phyloP scores from a whole-genome alignment of 2,113 vertebrate species.

The Prochilodus magdalenae region DNA sequence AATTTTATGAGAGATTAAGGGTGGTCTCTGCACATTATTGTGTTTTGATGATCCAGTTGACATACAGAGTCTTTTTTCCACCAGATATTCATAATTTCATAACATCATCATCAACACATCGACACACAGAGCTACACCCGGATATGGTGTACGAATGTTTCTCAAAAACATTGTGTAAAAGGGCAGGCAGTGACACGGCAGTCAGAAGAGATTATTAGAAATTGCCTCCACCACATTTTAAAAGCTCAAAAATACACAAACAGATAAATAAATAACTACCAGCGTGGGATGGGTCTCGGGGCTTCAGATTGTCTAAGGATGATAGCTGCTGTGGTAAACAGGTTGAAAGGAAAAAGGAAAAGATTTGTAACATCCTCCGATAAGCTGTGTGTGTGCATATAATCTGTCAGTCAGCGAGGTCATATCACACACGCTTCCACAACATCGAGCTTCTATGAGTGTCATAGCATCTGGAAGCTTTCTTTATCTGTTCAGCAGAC shows the following conservation, averaged over 20 bases:
- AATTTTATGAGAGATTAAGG: too few species aligned
- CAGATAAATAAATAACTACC: neutral
- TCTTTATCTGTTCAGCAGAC: neutral
- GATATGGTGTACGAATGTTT: too few species aligned
- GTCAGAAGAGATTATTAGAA: neutral
- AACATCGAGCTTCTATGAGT: conserved; percentile 8
- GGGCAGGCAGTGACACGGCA: neutral
- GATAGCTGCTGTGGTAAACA: conserved; percentile 10
- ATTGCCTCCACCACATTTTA: neutral
- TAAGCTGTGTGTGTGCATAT: neutral
- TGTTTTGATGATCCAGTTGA: too few species aligned
- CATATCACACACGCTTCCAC: neutral
- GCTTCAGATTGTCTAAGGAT: neutral
- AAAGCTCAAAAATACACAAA: neutral
- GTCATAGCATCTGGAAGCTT: conserved; percentile 19
- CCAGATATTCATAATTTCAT: too few species aligned
- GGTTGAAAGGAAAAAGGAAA: neutral
- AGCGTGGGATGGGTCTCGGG: neutral
- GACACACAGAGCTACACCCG: too few species aligned
- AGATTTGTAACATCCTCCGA: conserved; percentile 7
- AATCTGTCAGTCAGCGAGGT: conserved; percentile 5
- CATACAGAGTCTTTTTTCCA: too few species aligned
- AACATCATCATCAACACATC: too few species aligned
- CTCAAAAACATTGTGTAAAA: too few species aligned
- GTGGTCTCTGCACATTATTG: too few species aligned